Percentiles rank a stretch among this genome's conserved stretches.
phyloP scores from a whole-genome alignment of 1,140 invertebrate genomes.

The Habropoda laboriosa region DNA sequence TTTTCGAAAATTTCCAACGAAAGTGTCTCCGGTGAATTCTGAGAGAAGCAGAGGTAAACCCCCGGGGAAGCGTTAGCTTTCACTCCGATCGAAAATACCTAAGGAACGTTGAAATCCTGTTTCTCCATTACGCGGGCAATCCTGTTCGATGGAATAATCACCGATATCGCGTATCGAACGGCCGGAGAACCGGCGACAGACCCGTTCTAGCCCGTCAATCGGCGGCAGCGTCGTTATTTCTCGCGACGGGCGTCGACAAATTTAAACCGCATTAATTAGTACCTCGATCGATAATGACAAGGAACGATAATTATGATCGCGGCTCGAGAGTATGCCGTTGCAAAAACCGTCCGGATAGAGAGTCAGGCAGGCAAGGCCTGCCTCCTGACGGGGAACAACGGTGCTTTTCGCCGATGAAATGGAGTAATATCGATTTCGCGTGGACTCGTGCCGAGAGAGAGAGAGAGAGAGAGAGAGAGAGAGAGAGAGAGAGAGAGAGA shows the following conservation, averaged over 20 bases:
- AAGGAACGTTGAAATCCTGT: too few species aligned
- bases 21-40: too few species aligned
- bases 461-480: not conserved
- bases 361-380: not conserved
- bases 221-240: constrained; percentile 9
- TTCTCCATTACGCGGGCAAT: too few species aligned
- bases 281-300: constrained; percentile 40
- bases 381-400: not conserved
- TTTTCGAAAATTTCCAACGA: too few species aligned
- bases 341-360: not conserved
- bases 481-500: not conserved
- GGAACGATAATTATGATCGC: constrained; percentile 45
- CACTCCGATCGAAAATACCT: too few species aligned
- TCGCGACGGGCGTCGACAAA: constrained; percentile 27
- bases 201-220: not conserved
- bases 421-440: constrained; percentile 50
- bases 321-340: not conserved
- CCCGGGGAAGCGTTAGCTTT: too few species aligned
- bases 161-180: not conserved
- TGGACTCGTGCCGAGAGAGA: not conserved
- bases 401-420: constrained; percentile 31
- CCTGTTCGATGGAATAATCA: not conserved
- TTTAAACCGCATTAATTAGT: constrained; percentile 42
- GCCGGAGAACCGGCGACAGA: not conserved
- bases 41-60: too few species aligned